Evolutionary conservation across 1,140 invertebrate genomes (phyloP).

Genomic region (Dreissena polymorpha): DNA sequence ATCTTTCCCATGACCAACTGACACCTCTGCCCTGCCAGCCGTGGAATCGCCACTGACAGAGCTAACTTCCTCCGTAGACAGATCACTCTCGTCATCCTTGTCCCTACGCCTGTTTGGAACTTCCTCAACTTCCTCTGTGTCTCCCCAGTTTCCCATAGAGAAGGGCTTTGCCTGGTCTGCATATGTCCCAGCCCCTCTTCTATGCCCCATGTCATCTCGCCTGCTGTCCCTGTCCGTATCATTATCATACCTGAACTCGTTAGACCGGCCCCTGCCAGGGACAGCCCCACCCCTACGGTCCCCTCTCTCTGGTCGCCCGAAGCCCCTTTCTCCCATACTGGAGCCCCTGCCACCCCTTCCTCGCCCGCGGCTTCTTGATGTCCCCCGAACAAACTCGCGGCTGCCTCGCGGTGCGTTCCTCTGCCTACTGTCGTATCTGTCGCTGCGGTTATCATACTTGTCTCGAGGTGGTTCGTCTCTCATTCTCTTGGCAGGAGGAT

Average conservation of each 20-base stretch:
- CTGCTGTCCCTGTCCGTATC: conserved; percentile 37
- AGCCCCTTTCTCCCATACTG: conserved; percentile 55
- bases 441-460: conserved; percentile 54
- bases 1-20: conserved; percentile 20
- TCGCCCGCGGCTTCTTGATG: conserved; percentile 66
- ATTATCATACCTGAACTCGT: conserved; percentile 65
- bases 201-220: conserved; percentile 48
- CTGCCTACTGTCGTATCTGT: conserved; percentile 59
- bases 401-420: conserved; percentile 69
- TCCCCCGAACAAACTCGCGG: conserved; percentile 75
- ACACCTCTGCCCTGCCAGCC: conserved; percentile 34
- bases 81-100: conserved; percentile 77
- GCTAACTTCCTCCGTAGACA: conserved; percentile 75
- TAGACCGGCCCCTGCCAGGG: conserved; percentile 61
- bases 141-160: conserved; percentile 54
- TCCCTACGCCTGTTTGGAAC: conserved; percentile 64
- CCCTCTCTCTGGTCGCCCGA: conserved; percentile 63
- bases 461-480: conserved; percentile 45
- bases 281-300: conserved; percentile 53
- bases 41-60: conserved; percentile 67
- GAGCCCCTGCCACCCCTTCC: conserved; percentile 62
- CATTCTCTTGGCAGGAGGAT: conserved; percentile 50
- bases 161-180: conserved; percentile 48
- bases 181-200: conserved; percentile 45
- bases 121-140: conserved; percentile 62